Evolutionary conservation across 2,888 invertebrate species (phyloP).

Genomic region (Platycnemis pennipes): DNA sequence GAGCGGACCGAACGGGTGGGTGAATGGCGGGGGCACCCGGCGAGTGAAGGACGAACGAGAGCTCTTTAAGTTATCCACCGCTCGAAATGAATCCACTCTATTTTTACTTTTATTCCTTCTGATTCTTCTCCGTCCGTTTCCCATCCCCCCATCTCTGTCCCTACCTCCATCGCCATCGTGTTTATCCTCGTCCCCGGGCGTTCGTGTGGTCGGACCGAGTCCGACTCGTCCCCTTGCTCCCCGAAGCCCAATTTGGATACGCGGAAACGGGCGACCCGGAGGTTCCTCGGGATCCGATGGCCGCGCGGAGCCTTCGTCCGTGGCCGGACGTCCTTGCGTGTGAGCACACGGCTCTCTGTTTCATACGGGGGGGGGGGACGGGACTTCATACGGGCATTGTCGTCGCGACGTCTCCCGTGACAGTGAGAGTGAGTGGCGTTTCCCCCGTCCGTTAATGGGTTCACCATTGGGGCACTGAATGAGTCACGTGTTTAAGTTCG

Average conservation of each 20-base stretch:
- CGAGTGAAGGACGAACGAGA: background rate
- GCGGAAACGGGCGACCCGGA: background rate
- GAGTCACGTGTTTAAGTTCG: background rate
- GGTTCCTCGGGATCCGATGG: background rate
- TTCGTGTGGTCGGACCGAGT: no score
- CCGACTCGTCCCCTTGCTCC: background rate
- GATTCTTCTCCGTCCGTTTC: background rate
- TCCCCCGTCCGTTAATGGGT: background rate
- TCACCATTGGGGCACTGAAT: background rate
- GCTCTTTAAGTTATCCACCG: background rate
- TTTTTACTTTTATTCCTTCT: background rate
- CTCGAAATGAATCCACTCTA: background rate
- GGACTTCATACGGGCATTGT: background rate
- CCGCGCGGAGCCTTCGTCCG: background rate
- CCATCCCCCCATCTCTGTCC: background rate
- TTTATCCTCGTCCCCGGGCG: background rate
- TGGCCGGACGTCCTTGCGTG: background rate
- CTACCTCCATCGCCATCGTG: background rate
- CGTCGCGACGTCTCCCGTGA: background rate
- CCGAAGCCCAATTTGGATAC: background rate
- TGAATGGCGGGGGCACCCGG: background rate
- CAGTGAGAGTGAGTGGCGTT: background rate
- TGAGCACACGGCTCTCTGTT: background rate
- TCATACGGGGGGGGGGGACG: no score
- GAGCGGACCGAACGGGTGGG: background rate